phyloP scores from a whole-genome alignment of 2,113 vertebrate species.

The Budorcas taxicolor region DNA sequence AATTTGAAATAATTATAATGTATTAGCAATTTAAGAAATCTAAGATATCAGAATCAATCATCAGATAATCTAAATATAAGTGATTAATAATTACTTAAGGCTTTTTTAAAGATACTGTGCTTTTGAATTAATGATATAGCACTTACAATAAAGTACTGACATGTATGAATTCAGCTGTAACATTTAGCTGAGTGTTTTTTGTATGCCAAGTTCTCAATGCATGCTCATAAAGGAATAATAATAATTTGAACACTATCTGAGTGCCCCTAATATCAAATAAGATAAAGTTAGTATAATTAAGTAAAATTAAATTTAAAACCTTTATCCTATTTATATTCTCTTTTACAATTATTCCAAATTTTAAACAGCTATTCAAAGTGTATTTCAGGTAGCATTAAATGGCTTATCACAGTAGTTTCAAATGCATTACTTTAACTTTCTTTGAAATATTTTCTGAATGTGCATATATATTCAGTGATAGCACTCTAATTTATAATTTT shows the following conservation, averaged over 20 bases:
- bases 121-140: background rate
- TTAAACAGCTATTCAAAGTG: background rate
- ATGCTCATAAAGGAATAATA: background rate
- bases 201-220: background rate
- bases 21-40: background rate
- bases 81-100: background rate
- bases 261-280: background rate
- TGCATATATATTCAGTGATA: background rate
- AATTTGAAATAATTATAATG: background rate
- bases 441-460: background rate
- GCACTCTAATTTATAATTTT: background rate
- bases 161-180: background rate
- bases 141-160: background rate
- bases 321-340: background rate
- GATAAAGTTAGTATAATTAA: background rate
- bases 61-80: background rate
- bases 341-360: background rate
- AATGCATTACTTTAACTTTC: background rate
- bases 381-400: background rate
- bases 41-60: background rate
- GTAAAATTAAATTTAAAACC: background rate
- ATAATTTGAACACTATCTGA: background rate
- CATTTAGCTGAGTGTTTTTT: background rate
- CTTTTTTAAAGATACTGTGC: background rate
- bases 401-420: background rate